A percentile compares a stretch with the other conserved stretches of the same genome.
These are phyloP conservation scores for Bellardia bayeri DNA, from an alignment of 2,888 invertebrate genomes.

Conservation along the genomic window DNA sequence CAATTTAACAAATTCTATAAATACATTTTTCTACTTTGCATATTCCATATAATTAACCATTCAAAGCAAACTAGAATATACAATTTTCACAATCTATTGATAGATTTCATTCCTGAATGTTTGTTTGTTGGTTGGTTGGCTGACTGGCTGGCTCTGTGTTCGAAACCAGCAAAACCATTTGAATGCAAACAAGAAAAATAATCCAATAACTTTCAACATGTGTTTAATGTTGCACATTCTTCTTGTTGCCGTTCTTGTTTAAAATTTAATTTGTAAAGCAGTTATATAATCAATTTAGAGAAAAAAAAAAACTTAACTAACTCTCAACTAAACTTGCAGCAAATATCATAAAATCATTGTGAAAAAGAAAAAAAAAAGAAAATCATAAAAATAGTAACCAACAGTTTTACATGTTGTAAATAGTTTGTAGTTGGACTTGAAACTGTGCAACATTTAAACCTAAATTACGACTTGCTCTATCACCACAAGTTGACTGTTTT, in stretches of 20 bases:
- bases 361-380: background rate
- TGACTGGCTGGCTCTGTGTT: too few relatives aligned
- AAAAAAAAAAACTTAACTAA: slow-evolving; percentile 28
- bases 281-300: slow-evolving; percentile 67
- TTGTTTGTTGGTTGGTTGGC: background rate
- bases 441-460: slow-evolving; percentile 46
- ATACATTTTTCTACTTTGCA: background rate
- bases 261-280: slow-evolving; percentile 62
- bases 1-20: too few relatives aligned
- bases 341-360: background rate
- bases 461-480: background rate
- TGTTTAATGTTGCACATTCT: slow-evolving; percentile 48
- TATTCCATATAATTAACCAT: too few relatives aligned
- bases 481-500: background rate
- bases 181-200: slow-evolving; percentile 19
- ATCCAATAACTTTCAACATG: slow-evolving; percentile 49
- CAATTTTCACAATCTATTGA: too few relatives aligned
- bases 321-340: background rate
- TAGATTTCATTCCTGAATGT: too few relatives aligned
- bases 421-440: slow-evolving; percentile 31
- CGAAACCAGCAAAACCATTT: slow-evolving; percentile 22
- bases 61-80: too few relatives aligned
- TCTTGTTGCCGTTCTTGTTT: slow-evolving; percentile 50
- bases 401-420: slow-evolving; percentile 31
- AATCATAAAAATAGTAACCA: background rate